Evolutionary conservation across 2,888 invertebrate species (phyloP).

Genomic region (Gasteruption jaculator): DNA sequence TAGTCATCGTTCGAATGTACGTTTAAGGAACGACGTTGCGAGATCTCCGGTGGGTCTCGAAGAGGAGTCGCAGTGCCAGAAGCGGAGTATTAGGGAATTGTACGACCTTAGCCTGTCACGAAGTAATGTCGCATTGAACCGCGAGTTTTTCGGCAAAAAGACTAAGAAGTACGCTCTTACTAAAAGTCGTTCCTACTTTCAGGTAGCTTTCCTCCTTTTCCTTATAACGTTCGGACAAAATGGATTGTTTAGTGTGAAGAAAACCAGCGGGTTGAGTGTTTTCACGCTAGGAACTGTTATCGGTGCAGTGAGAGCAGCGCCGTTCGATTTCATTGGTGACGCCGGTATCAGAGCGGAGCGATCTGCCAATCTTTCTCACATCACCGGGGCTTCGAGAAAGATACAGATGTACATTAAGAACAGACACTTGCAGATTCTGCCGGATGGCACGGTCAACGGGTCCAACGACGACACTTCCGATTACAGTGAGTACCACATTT

Average conservation of each 20-base stretch:
- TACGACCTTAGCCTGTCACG: too few relatives aligned
- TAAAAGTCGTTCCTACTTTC: conserved; percentile 30
- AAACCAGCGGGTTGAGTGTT: conserved; percentile 28
- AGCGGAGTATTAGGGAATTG: too few relatives aligned
- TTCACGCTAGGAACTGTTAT: conserved; percentile 38
- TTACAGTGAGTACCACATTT: conserved; percentile 69
- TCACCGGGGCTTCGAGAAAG: conserved; percentile 73
- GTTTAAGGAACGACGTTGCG: too few relatives aligned
- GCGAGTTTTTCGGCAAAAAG: too few relatives aligned
- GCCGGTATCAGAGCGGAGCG: conserved; percentile 62
- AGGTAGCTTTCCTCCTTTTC: conserved; percentile 35
- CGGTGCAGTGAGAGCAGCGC: conserved; percentile 32
- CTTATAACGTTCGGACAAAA: conserved; percentile 37
- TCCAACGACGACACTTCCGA: conserved; percentile 75
- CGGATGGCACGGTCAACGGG: conserved; percentile 82
- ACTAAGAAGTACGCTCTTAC: too few relatives aligned
- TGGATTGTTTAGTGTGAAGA: conserved; percentile 28
- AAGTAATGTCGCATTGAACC: too few relatives aligned
- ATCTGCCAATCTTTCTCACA: conserved; percentile 76
- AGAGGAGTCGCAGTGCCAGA: too few relatives aligned
- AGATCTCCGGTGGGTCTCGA: too few relatives aligned
- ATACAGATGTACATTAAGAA: conserved; percentile 83
- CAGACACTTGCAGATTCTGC: conserved; percentile 75
- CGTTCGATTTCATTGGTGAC: conserved; percentile 35
- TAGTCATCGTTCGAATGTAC: conserved; percentile 27